A percentile compares a stretch with the other conserved stretches of the same genome.
These are phyloP conservation scores for Pseudoatta argentina DNA, from an alignment of 1,140 invertebrate genomes.

Conservation along the genomic window DNA sequence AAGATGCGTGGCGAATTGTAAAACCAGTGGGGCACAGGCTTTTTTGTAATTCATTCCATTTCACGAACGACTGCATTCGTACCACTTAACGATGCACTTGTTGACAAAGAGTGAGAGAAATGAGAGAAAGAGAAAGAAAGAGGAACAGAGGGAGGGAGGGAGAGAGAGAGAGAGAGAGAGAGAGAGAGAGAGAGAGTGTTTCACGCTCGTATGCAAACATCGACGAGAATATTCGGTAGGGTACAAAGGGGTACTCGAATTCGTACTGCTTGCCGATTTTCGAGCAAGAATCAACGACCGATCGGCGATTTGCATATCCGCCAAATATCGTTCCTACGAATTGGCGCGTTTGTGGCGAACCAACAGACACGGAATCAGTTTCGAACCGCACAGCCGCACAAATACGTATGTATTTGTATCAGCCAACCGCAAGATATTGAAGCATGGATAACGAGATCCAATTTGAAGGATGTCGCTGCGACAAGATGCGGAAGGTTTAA, in stretches of 20 bases:
- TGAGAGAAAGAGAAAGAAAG: not conserved
- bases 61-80: constrained; percentile 25
- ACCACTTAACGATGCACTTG: constrained; percentile 35
- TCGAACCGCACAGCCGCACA: constrained; percentile 3
- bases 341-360: constrained; percentile 51
- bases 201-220: not conserved
- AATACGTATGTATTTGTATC: constrained; percentile 47
- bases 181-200: constrained; percentile 24
- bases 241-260: constrained; percentile 5
- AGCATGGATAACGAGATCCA: constrained; percentile 47
- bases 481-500: constrained; percentile 23
- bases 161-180: constrained; percentile 11
- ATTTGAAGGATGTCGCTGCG: constrained; percentile 21
- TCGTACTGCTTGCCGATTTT: constrained; percentile 42
- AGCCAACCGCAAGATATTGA: constrained; percentile 52
- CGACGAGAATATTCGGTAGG: constrained; percentile 5
- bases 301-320: constrained; percentile 60
- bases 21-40: constrained; percentile 3
- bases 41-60: constrained; percentile 43
- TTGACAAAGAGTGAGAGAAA: not conserved
- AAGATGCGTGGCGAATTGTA: not conserved
- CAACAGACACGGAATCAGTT: constrained; percentile 53
- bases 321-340: constrained; percentile 45
- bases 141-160: too few relatives aligned
- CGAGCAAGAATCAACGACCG: constrained; percentile 20